Evolutionary conservation across 2,113 vertebrate genomes (phyloP), one percentile per base, ranked within the genome.

Genomic region (Embiotoca jacksoni): DNA sequence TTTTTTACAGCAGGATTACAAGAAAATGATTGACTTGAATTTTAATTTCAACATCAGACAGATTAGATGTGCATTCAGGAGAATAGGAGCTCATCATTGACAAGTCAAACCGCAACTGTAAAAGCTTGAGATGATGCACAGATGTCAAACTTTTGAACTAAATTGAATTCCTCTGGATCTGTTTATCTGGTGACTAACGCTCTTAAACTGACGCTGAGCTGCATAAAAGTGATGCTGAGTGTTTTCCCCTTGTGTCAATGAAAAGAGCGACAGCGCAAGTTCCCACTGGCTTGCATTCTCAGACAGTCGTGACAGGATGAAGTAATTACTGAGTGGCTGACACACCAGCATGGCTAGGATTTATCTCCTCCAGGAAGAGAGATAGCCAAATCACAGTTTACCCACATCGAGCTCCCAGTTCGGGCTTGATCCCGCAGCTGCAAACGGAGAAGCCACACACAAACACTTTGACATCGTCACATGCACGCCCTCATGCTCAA

Each of bases 251-350:
- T 4, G 32, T 78, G 81, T 86, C 82, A 82, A 33, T 76, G 86
- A 84, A 82, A 82, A 76, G 78, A 85, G 89, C 84, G 83, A 91
- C 89, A 88, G 80, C 76, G 84, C 91, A 93, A 91, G 92, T 93
- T 91, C 88, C 90, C 89, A 92, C 89, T 91, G 90, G 92, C 83
- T 87, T 55, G 64, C 89, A 92, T 91, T 92, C 92, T 94, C 92
- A 92, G 91, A 93, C 93, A 84, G 85, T 85, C 86, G 74, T 91
- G 91, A 93, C 91, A 90, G 91, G 85, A 91, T 82, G 78, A 84
- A 88, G 86, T 93, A 90, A 93, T 93, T 93, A 92, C 86, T 82
- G 89, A 89, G 91, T 64, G 90, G 86, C 80, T 88, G 91, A 93
- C 84, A 92, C 89, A 89, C 86, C 86, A 87, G 88, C 86, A 90